phyloP scores from a whole-genome alignment of 2,888 invertebrate species.

The Oscheius myriophilus region DNA sequence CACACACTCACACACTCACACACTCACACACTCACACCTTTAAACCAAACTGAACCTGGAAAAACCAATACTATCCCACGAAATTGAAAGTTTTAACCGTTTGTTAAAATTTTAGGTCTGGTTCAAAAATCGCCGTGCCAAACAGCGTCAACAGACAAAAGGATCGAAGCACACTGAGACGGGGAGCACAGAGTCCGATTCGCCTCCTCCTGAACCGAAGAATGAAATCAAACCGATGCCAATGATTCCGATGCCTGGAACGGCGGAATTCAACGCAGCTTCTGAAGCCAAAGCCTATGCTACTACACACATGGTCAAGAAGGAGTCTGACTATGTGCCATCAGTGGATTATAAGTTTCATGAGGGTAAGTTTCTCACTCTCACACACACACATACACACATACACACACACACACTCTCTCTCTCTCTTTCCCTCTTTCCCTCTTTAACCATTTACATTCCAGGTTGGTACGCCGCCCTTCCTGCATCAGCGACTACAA shows the following conservation, averaged over 20 bases:
- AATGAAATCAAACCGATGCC: slow-evolving; percentile 33
- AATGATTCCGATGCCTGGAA: slow-evolving; percentile 41
- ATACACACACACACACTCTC: too few species aligned
- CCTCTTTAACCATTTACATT: not conserved
- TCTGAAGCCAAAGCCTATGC: slow-evolving; percentile 39
- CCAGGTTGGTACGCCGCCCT: not conserved
- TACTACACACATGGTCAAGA: slow-evolving; percentile 3
- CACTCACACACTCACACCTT: too few species aligned
- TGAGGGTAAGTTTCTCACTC: not conserved
- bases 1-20: too few species aligned
- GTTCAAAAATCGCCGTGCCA: slow-evolving; percentile 65
- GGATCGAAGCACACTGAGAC: slow-evolving; percentile 1
- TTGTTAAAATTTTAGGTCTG: slow-evolving; percentile 49
- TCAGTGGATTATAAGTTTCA: too few species aligned
- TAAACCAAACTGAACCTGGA: too few species aligned
- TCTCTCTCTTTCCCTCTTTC: not conserved
- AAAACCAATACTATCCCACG: not conserved
- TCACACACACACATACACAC: too few species aligned
- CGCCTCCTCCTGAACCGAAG: slow-evolving; percentile 42
- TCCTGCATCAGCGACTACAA: slow-evolving; percentile 12
- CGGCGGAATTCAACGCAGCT: slow-evolving; percentile 44
- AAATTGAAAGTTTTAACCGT: not conserved
- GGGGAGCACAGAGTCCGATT: slow-evolving; percentile 26
- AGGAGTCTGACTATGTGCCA: slow-evolving; percentile 8
- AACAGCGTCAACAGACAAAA: slow-evolving; percentile 45